Percentiles rank a stretch among this genome's conserved stretches.
phyloP scores from a whole-genome alignment of 2,797 vertebrate species.

The Hoplostethus mediterraneus region DNA sequence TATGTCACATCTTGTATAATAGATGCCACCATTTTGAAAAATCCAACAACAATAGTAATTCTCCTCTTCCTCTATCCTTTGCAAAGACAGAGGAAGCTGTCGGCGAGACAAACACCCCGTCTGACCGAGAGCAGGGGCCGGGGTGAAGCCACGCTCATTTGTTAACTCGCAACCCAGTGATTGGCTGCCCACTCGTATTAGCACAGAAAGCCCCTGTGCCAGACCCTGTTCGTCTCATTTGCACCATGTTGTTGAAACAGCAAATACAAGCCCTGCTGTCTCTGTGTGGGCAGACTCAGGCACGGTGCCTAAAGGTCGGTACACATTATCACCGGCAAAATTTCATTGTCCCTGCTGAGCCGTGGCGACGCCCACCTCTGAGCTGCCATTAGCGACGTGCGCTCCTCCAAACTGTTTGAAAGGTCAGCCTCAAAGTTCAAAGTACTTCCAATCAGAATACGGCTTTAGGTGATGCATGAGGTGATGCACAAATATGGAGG shows the following conservation, averaged over 20 bases:
- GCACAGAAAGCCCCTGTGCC: constrained; percentile 17
- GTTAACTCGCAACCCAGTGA: constrained; percentile 55
- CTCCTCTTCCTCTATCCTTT: constrained; percentile 18
- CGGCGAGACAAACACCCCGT: constrained; percentile 36
- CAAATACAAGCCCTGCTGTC: constrained; percentile 18
- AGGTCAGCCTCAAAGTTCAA: too few relatives aligned
- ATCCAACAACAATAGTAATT: constrained; percentile 15
- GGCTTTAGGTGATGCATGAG: neutral
- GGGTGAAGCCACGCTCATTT: constrained; percentile 58
- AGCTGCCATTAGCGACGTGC: too few relatives aligned
- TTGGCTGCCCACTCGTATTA: constrained; percentile 60
- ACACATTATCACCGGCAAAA: constrained; percentile 24
- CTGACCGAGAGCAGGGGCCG: constrained; percentile 47
- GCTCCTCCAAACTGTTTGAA: too few relatives aligned
- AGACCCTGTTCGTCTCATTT: constrained; percentile 24
- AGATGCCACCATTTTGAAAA: constrained; percentile 23
- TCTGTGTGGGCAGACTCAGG: constrained; percentile 24
- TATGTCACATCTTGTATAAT: constrained; percentile 13
- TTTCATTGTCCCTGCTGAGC: constrained; percentile 5
- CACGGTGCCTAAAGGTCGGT: constrained; percentile 10
- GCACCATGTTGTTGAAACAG: constrained; percentile 52
- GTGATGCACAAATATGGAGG: too few relatives aligned
- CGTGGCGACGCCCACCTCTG: neutral
- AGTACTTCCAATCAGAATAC: neutral
- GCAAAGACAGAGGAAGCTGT: constrained; percentile 7